Conservation (phyloP, 1,140 invertebrate genomes). For the Brachionus calyciflorus region DNA sequence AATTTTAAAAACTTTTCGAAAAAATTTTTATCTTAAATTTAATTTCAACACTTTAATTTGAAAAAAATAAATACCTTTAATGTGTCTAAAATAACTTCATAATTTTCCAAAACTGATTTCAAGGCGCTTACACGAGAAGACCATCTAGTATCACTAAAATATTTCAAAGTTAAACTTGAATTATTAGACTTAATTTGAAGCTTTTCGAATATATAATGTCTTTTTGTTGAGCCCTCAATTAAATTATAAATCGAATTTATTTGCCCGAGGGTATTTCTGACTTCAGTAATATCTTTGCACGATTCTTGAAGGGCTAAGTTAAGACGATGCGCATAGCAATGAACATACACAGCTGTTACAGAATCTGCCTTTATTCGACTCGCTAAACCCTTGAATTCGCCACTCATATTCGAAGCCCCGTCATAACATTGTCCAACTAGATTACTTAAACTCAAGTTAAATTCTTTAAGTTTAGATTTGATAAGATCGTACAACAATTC, state of each 20-base stretch:
- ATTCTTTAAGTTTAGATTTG: neutral
- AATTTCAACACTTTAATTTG: no score
- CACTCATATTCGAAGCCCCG: conserved; percentile 11
- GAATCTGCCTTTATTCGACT: neutral
- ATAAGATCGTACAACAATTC: neutral
- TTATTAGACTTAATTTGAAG: neutral
- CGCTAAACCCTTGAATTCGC: neutral
- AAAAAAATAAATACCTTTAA: conserved; percentile 9
- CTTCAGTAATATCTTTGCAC: neutral
- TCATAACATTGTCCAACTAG: conserved; percentile 32
- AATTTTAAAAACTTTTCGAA: no score
- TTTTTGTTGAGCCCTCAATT: conserved; percentile 32
- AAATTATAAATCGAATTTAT: conserved; percentile 36
- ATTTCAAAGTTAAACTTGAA: conserved; percentile 9
- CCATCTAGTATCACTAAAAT: conserved; percentile 25
- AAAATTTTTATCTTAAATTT: no score
- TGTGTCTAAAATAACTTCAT: neutral
- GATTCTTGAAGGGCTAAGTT: neutral
- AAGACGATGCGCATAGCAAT: conserved; percentile 21
- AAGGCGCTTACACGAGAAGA: neutral
- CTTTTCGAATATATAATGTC: conserved; percentile 23
- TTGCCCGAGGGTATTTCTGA: neutral
- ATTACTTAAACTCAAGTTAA: neutral
- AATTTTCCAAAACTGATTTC: conserved; percentile 8
- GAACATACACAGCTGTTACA: conserved; percentile 1